Evolutionary conservation across 1,140 invertebrate genomes (phyloP), one percentile per base, ranked within the genome.

Genomic region (Zaprionus taronus): DNA sequence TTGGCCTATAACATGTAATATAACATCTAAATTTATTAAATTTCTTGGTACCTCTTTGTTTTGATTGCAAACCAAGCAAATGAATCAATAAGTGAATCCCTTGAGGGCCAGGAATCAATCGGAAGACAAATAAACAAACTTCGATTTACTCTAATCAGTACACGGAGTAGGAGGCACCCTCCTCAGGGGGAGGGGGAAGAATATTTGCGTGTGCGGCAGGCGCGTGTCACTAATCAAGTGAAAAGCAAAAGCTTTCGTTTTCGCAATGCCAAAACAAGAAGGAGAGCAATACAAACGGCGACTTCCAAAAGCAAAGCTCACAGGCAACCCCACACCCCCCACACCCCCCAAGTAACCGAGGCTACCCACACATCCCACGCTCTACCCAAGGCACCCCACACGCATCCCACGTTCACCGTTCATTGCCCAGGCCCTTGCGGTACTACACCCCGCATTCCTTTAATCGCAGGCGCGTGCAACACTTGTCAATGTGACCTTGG

Each of bases 401-500:
- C 14, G 12, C 15, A 38, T 26, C 31, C 41, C 20, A 58, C 31
- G 26, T 11, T 34, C 22, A n/a, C 64, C 57, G 41, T 44, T 20
- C 57, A 66, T 9, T n/a, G 38, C 60, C 49, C 31, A 38, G 17
- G 11, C 60, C 34, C 28, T 20, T 20, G 20, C 15, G 15, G 12
- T 36, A 11, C 38, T 5, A 26, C 58, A 24, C 57, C 36, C 63
- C 49, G 53, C 61, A 55, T 69, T 80, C 73, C 64, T 75, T 62
- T 72, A 69, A 69, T 74, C 41, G 70, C 78, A 73, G 71, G 81
- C 85, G 85, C 85, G 85, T 90, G 85, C 85, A 90, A 90, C 85
- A 90, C 85, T 89, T 90, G 85, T 89, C 85, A 89, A 83, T 80
- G 73, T 90, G 85, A 90, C 85, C 85, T 90, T 90, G 85, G 60